Evolutionary conservation across 2,888 invertebrate genomes (phyloP), one percentile per base, ranked within the genome.

Genomic region (Iphiclides podalirius): DNA sequence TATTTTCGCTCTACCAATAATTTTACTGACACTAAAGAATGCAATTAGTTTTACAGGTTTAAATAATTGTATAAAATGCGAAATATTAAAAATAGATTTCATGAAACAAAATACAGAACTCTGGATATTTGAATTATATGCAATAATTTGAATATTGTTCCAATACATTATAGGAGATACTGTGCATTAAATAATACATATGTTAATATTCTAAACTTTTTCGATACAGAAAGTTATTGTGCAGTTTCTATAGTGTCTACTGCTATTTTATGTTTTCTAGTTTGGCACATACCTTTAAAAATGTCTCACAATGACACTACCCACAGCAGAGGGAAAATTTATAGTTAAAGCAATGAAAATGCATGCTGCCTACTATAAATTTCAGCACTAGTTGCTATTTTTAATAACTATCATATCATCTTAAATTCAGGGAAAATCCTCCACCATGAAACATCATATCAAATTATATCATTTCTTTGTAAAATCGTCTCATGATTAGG

Each of bases 221-320:
- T n/a, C n/a, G n/a, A n/a, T n/a, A n/a, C n/a, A n/a, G n/a, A n/a
- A n/a, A n/a, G n/a, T n/a, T n/a, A n/a, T n/a, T n/a, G n/a, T n/a
- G n/a, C n/a, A n/a, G n/a, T 1, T 26, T 16, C 33, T 33, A 7
- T 3, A 8, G 7, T 6, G 16, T 12, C 12, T 33, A 41, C 31
- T 16, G 31, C n/a, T 26, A 26, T 12, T 9, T 13, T 16, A 16
- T 41, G 36, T 11, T 42, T 37, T 33, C 43, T 49, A 43, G 38
- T 49, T 49, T 49, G 49, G 49, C 49, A 49, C 49, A 43, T 34
- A 43, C 26, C 33, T 20, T 43, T 43, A 20, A 31, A 17, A 9
- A 16, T 31, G 14, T 38, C 43, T 34, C 49, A 43, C 49, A 49
- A 49, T 49, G 49, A 49, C 49, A 49, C 16, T 43, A 49, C 26